Base-by-base conservation (phyloP, 2,888 invertebrate genomes). In the Dioctria linearis region DNA sequence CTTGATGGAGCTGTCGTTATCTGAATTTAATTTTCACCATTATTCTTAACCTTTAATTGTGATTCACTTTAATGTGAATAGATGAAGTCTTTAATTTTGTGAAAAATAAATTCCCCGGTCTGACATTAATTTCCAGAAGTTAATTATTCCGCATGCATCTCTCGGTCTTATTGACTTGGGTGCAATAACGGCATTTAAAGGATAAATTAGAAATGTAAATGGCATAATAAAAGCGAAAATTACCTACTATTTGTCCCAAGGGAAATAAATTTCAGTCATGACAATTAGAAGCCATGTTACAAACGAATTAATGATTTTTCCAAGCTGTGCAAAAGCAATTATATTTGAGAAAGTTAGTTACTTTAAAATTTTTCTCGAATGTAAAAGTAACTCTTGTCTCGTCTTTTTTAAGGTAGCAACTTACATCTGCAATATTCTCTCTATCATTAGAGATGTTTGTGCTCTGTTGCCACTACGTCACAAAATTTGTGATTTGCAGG, bases 1-100 rank as follows among this genome's bases (percentile, higher is more conserved):
- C 40, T 54, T 40, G 42, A 5, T 13, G 3, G 6, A 42, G 13
- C 8, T 13, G 39, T 54, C 40, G 42, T 73, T 57, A 39, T 40
- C 37, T 40, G 57, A 73, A 54, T 73, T 73, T 73, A 73, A 73
- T 73, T 57, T 57, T 59, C 73, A 73, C 42, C 9, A 4, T n/a
- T 42, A 42, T 42, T 73, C 73, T 57, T 73, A 73, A 73, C 43
- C 57, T 73, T 42, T 73, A 57, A 73, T 73, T 73, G 73, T 57
- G 73, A 57, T 59, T 54, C 40, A 4, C 73, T 73, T 73, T 73
- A 73, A 73, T 59, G 73, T 13, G 57, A 40, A 43, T 5, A 66
- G 40, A 43, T 73, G 59, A 73, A 57, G 73, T 57, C 59, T 11
- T 40, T 57, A 54, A 8, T 57, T 73, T 57, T 73, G 8, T 13